Evolutionary conservation across 2,888 invertebrate genomes (phyloP).

Genomic region (Villa cingulata): DNA sequence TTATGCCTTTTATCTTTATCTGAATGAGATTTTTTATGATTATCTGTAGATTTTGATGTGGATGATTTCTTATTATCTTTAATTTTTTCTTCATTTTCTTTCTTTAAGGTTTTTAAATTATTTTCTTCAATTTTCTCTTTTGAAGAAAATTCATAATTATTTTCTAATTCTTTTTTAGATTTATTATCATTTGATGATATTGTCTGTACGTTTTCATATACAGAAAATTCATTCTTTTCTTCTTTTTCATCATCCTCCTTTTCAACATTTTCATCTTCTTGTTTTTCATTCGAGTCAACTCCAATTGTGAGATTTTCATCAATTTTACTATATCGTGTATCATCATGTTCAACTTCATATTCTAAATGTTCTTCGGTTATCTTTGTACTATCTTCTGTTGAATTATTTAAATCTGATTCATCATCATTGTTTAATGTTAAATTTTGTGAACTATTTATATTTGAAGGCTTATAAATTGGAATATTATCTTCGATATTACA

Average conservation of each 20-base stretch:
- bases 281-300: too few relatives aligned
- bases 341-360: too few relatives aligned
- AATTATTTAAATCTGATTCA: background rate
- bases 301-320: too few relatives aligned
- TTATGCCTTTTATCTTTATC: background rate
- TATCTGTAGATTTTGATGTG: background rate
- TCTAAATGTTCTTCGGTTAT: too few relatives aligned
- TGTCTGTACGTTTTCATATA: too few relatives aligned
- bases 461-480: conserved; percentile 30
- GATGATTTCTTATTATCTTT: background rate
- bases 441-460: background rate
- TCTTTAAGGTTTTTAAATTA: background rate
- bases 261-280: too few relatives aligned
- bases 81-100: background rate
- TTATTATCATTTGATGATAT: background rate
- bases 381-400: too few relatives aligned
- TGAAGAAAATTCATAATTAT: background rate
- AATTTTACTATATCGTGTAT: too few relatives aligned
- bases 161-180: background rate
- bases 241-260: too few relatives aligned
- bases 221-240: too few relatives aligned
- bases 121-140: background rate
- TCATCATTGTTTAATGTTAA: background rate
- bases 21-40: conserved; percentile 1
- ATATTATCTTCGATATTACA: conserved; percentile 13